A percentile compares a stretch with the other conserved stretches of the same genome.
phyloP scores from a whole-genome alignment of 2,113 vertebrate species.

The Bungarus multicinctus region DNA sequence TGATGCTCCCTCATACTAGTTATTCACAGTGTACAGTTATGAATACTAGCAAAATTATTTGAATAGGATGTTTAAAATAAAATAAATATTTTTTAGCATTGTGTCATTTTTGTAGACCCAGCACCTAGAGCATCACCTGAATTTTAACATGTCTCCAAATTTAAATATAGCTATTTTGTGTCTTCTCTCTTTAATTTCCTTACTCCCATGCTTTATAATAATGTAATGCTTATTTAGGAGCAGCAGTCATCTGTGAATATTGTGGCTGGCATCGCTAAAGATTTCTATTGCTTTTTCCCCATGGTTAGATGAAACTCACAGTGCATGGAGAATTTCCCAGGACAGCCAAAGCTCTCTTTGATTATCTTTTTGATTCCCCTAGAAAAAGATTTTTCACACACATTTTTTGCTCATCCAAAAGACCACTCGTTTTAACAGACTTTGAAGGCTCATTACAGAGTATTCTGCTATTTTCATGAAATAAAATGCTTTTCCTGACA shows the following conservation, averaged over 20 bases:
- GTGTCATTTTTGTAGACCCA: constrained; percentile 46
- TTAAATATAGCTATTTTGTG: constrained; percentile 60
- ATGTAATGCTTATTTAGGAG: constrained; percentile 76
- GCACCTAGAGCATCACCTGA: constrained; percentile 54
- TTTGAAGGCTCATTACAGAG: not conserved
- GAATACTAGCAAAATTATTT: constrained; percentile 12
- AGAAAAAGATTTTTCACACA: constrained; percentile 10
- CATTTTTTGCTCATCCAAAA: constrained; percentile 11
- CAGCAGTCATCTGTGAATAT: constrained; percentile 69
- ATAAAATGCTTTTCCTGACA: not conserved
- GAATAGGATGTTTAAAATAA: constrained; percentile 22
- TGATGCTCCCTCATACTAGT: constrained; percentile 14
- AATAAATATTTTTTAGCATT: constrained; percentile 51
- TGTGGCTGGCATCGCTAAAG: constrained; percentile 53
- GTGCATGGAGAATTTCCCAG: constrained; percentile 58
- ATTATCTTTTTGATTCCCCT: constrained; percentile 47
- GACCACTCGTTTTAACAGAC: not conserved
- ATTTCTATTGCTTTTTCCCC: constrained; percentile 54
- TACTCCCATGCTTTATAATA: constrained; percentile 54
- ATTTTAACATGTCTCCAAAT: constrained; percentile 61
- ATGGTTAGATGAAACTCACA: constrained; percentile 54
- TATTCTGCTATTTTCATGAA: not conserved
- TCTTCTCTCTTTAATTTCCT: constrained; percentile 52
- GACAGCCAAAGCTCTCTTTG: constrained; percentile 42
- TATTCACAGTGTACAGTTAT: constrained; percentile 31